These are phyloP conservation scores for Progne subis DNA, from an alignment of 2,113 vertebrate species.

Conservation along the genomic window DNA sequence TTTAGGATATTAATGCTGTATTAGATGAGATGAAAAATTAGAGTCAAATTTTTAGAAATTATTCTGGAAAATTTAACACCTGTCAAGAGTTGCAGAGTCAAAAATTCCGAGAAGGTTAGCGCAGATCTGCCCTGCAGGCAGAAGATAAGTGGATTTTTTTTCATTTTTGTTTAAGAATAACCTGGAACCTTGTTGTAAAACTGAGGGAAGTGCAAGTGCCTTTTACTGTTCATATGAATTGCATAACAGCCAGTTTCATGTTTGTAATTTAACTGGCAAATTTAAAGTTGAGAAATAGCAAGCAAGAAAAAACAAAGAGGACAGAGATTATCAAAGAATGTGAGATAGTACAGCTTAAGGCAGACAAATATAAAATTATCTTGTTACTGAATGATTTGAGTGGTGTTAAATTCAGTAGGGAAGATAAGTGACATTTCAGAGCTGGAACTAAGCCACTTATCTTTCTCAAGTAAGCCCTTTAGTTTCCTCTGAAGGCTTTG, in stretches of 20 bases:
- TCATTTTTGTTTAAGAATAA: not conserved
- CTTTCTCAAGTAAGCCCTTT: not conserved
- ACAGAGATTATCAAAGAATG: constrained; percentile 12
- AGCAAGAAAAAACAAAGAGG: not conserved
- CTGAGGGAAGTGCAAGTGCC: not conserved
- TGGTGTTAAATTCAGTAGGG: not conserved
- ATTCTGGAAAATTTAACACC: not conserved
- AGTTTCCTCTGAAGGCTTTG: not conserved
- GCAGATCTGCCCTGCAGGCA: not conserved
- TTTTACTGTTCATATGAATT: constrained; percentile 41
- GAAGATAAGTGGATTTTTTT: not conserved
- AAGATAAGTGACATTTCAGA: not conserved
- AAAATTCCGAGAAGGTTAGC: not conserved
- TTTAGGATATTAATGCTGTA: not conserved
- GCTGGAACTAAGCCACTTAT: not conserved
- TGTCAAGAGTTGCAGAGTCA: not conserved
- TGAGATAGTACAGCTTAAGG: constrained; percentile 45
- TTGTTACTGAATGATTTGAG: constrained; percentile 55
- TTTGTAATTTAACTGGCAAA: constrained; percentile 7
- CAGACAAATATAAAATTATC: constrained; percentile 42
- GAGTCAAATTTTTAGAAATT: not conserved
- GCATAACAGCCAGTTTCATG: not conserved
- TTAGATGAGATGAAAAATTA: not conserved
- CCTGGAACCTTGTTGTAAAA: not conserved
- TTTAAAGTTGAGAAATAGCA: constrained; percentile 31